Evolutionary conservation across 2,888 invertebrate genomes (phyloP).

Genomic region (Agrotis ipsilon): DNA sequence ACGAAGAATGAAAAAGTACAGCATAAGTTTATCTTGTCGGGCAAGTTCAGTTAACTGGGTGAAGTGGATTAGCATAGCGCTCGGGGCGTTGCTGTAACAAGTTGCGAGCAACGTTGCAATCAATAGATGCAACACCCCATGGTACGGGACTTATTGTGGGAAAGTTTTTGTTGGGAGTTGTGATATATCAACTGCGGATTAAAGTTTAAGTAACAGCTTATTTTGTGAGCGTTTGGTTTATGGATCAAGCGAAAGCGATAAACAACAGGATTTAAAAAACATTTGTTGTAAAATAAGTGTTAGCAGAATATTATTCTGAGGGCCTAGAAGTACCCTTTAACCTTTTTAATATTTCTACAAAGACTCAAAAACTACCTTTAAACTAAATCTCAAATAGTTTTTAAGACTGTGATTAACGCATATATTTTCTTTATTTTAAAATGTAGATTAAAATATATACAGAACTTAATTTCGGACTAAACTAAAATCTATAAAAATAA

Average conservation of each 20-base stretch:
- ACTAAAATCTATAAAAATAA: too few species aligned
- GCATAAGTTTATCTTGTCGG: conserved; percentile 54
- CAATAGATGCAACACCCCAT: conserved; percentile 23
- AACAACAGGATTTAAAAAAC: too few species aligned
- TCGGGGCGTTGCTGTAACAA: conserved; percentile 48
- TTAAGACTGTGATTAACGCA: too few species aligned
- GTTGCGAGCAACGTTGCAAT: conserved; percentile 49
- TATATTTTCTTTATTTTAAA: too few species aligned
- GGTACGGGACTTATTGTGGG: neutral
- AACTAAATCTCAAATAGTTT: too few species aligned
- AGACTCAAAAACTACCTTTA: too few species aligned
- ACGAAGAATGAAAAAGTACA: conserved; percentile 43
- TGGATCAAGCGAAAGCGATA: neutral
- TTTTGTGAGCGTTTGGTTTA: neutral
- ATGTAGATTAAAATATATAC: too few species aligned
- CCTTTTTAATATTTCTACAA: too few species aligned
- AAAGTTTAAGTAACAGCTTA: neutral
- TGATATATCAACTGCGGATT: neutral
- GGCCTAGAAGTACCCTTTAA: too few species aligned
- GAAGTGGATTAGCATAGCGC: conserved; percentile 54
- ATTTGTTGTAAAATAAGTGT: too few species aligned
- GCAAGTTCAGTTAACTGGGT: conserved; percentile 46
- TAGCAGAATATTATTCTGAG: too few species aligned
- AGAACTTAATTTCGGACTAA: too few species aligned
- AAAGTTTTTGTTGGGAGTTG: conserved; percentile 8